Conservation (phyloP, 1,140 invertebrate species). For the Aradophagus sp. region DNA sequence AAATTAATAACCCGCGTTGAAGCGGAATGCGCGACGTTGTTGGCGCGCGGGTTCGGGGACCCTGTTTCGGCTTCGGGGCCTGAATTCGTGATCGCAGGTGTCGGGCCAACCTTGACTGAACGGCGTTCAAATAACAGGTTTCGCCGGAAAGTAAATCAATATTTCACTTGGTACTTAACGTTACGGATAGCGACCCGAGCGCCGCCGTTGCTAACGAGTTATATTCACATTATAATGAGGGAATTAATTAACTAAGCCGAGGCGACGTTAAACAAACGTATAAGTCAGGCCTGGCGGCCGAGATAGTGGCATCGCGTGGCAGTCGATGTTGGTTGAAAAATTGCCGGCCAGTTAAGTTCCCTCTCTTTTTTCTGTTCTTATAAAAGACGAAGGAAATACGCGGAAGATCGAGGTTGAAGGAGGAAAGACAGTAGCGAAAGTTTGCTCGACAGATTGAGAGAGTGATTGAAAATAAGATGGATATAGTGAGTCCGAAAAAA, state of each 20-base stretch:
- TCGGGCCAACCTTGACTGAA: constrained; percentile 20
- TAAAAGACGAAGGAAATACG: no score
- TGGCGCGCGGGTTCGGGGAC: neutral
- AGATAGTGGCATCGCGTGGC: no score
- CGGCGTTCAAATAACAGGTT: constrained; percentile 41
- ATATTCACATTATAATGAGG: constrained; percentile 30
- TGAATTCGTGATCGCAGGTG: constrained; percentile 10
- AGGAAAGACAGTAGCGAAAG: no score
- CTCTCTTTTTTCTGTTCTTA: no score
- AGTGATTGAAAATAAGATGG: no score
- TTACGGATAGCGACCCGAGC: constrained; percentile 1
- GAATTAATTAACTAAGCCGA: constrained; percentile 34
- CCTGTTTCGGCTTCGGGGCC: neutral
- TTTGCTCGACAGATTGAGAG: no score
- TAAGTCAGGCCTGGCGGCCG: no score
- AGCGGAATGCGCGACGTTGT: constrained; percentile 12
- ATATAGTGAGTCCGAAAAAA: no score
- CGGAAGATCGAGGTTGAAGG: no score
- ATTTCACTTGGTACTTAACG: constrained; percentile 14
- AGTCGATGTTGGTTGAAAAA: no score
- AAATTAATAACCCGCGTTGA: constrained; percentile 22
- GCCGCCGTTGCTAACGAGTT: constrained; percentile 18
- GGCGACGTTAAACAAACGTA: constrained; percentile 17
- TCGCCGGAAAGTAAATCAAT: constrained; percentile 39
- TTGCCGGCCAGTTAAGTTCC: no score